phyloP scores from a whole-genome alignment of 2,888 invertebrate genomes.

The Sinodicranocentrus sp. region DNA sequence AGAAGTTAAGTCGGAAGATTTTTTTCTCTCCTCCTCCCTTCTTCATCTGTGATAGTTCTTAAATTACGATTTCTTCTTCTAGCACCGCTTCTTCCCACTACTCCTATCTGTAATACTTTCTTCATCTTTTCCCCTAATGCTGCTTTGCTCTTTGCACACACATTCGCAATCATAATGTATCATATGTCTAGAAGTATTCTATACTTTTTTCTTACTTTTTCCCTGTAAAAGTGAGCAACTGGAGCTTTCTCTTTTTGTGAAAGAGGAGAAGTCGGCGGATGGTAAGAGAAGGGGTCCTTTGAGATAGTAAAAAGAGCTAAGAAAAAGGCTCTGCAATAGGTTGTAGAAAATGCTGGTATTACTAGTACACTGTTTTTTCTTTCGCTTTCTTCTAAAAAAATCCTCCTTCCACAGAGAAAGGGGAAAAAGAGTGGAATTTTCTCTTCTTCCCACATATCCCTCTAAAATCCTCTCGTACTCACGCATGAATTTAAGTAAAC shows the following conservation, averaged over 20 bases:
- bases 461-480: conserved; percentile 1
- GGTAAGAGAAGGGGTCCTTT: conserved; percentile 24
- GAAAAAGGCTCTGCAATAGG: conserved; percentile 34
- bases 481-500: conserved; percentile 34
- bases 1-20: conserved; percentile 46
- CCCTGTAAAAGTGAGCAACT: conserved; percentile 37
- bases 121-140: neutral
- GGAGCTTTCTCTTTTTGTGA: conserved; percentile 5
- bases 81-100: conserved; percentile 6
- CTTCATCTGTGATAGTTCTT: conserved; percentile 45
- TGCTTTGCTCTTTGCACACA: conserved; percentile 18
- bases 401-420: neutral
- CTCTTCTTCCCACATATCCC: conserved; percentile 2
- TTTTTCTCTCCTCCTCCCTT: conserved; percentile 41
- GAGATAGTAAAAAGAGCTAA: conserved; percentile 26
- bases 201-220: conserved; percentile 32
- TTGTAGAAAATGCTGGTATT: conserved; percentile 39
- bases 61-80: conserved; percentile 57
- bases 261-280: conserved; percentile 22
- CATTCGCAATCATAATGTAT: conserved; percentile 50
- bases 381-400: neutral
- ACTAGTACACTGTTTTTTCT: neutral
- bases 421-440: conserved; percentile 5
- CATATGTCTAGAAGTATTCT: conserved; percentile 42
- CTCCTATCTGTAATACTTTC: conserved; percentile 6